Evolutionary conservation across 2,888 invertebrate species (phyloP).

Genomic region (Phortica okadai): DNA sequence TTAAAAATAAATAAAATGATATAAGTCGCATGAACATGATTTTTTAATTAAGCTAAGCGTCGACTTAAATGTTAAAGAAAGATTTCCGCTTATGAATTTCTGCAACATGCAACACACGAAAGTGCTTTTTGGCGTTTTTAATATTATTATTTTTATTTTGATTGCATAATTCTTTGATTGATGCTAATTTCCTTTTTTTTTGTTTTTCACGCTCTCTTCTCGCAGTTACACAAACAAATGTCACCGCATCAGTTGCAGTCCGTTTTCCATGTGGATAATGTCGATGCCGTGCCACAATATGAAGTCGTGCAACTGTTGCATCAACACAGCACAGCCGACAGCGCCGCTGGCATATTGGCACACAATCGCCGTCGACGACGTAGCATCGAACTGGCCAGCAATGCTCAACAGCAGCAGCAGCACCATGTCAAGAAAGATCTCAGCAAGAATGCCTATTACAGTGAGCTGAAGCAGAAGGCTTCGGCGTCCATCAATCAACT

Average conservation of each 20-base stretch:
- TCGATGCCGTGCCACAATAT: constrained; percentile 88
- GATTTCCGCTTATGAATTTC: background rate
- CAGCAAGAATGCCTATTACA: constrained; percentile 76
- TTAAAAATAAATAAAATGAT: background rate
- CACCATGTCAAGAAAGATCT: constrained; percentile 77
- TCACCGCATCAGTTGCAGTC: constrained; percentile 87
- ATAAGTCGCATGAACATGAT: background rate
- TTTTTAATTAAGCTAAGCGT: constrained; percentile 8
- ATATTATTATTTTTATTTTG: constrained; percentile 39
- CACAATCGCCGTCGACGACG: constrained; percentile 60
- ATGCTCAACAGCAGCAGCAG: background rate
- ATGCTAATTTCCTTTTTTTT: background rate
- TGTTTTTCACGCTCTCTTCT: background rate
- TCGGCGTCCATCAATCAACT: constrained; percentile 52
- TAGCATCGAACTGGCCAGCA: constrained; percentile 68
- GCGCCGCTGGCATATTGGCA: constrained; percentile 56
- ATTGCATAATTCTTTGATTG: background rate
- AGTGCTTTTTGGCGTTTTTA: background rate
- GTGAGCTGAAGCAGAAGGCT: constrained; percentile 69
- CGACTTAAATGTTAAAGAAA: background rate
- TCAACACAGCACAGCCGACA: constrained; percentile 72
- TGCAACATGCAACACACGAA: background rate
- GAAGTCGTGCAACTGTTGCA: constrained; percentile 88
- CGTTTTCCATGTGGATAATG: constrained; percentile 89
- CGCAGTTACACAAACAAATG: constrained; percentile 92